Evolutionary conservation across 2,797 vertebrate species (phyloP).

Genomic region (Cynopterus sphinx): DNA sequence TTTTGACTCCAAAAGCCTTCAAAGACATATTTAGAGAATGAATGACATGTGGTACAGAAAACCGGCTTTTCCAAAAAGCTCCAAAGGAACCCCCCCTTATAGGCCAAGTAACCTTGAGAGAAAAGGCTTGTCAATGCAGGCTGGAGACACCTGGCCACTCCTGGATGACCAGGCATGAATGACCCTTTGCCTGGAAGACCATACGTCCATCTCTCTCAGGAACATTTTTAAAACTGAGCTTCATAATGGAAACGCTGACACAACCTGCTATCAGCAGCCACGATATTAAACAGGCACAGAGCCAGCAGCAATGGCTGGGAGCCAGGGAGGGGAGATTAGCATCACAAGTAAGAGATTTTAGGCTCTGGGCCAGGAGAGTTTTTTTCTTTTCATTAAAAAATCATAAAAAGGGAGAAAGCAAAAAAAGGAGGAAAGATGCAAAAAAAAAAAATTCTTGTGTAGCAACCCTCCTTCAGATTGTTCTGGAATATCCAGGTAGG

Average conservation of each 20-base stretch:
- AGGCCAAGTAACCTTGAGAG: neutral
- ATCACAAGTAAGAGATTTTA: conserved; percentile 63
- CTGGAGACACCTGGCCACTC: neutral
- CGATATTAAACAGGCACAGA: conserved; percentile 59
- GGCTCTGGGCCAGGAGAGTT: conserved; percentile 64
- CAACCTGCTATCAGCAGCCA: conserved; percentile 53
- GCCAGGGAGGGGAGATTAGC: conserved; percentile 64
- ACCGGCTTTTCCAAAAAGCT: neutral
- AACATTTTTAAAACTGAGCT: conserved; percentile 25
- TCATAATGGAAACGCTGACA: conserved; percentile 61
- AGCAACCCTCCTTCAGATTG: neutral
- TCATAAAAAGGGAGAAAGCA: conserved; percentile 15
- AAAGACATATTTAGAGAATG: neutral
- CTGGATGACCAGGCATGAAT: neutral
- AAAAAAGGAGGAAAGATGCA: neutral
- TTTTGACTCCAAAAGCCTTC: neutral
- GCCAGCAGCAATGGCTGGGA: conserved; percentile 16
- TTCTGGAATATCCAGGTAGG: neutral
- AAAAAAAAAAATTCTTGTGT: conserved; percentile 3
- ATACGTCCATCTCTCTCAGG: neutral
- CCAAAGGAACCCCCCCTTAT: neutral
- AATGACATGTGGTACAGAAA: neutral
- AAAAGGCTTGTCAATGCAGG: neutral
- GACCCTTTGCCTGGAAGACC: neutral
- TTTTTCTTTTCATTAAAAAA: conserved; percentile 67